Base-by-base conservation (phyloP, 1,140 invertebrate species). In the Saxidomus purpurata region DNA sequence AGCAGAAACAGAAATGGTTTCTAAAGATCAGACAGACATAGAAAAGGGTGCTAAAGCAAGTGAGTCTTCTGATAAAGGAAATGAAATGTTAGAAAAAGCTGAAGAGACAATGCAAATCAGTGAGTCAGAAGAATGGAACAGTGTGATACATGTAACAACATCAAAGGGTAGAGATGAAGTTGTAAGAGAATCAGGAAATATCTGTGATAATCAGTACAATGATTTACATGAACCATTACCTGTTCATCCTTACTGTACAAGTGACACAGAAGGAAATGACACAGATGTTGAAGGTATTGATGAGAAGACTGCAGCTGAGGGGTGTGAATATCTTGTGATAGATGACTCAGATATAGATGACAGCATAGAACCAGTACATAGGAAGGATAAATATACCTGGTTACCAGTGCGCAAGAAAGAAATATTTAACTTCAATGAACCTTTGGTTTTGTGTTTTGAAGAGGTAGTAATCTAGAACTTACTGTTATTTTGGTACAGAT, bases 371-470 rank as follows among this genome's bases (percentile, higher is more conserved):
- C 6, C n/a, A 0, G 34, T 79, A 11, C n/a, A 31, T 13, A 49
- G 22, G 8, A 87, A 79, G 49, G 34, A 67, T 17, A 61, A 36
- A 19, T 67, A 25, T n/a, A 63, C 43, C 74, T 94, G 94, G 94
- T 63, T 55, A 55, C 92, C 93, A 31, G 90, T 91, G 15, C 15
- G 91, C 31, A 95, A 94, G 77, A 89, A 80, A 81, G 93, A 95
- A 82, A 89, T 90, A 55, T 94, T 91, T 71, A 89, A 76, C 17
- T 55, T 92, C 28, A 85, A 90, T 47, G 94, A 95, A 87, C 89
- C 86, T n/a, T 82, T 94, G 4, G 87, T 93, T 76, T 87, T 95
- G 3, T 93, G 86, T 31, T 84, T 93, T 49, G 93, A 94, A 86
- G 94, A 95, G 92, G 94, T 95, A 89, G 38, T 43, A 55, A 34